Evolutionary conservation across 2,888 invertebrate species (phyloP).

Genomic region (Marasmarcha lunaedactyla): DNA sequence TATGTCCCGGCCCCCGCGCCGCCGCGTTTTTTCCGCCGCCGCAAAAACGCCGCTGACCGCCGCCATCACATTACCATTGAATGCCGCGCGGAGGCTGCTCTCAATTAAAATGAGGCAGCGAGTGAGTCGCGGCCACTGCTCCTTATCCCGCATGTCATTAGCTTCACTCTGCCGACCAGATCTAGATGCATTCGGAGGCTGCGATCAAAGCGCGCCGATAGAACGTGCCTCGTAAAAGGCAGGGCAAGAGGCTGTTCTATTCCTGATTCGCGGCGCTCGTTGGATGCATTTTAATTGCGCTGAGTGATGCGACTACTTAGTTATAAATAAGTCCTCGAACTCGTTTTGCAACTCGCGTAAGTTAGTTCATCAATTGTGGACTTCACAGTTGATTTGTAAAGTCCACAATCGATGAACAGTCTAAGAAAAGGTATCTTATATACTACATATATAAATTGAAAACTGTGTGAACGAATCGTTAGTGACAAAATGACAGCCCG

Average conservation of each 20-base stretch:
- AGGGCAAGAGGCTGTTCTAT: slow-evolving; percentile 3
- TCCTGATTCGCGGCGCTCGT: slow-evolving; percentile 18
- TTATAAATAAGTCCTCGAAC: too few species aligned
- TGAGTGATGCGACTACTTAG: too few species aligned
- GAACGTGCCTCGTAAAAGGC: slow-evolving; percentile 1
- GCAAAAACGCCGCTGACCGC: slow-evolving; percentile 16
- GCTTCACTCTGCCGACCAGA: background rate
- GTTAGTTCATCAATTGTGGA: too few species aligned
- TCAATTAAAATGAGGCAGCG: slow-evolving; percentile 61
- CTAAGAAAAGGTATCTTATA: too few species aligned
- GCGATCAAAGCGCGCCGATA: slow-evolving; percentile 6
- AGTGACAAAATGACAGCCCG: too few species aligned
- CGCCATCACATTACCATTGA: slow-evolving; percentile 57
- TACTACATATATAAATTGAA: too few species aligned
- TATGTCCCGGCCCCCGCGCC: slow-evolving; percentile 20
- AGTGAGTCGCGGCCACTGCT: slow-evolving; percentile 57
- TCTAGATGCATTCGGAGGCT: background rate
- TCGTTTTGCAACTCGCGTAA: too few species aligned
- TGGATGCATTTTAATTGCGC: too few species aligned
- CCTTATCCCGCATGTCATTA: background rate
- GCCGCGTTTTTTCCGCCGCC: slow-evolving; percentile 10
- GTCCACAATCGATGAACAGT: too few species aligned
- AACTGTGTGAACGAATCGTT: too few species aligned
- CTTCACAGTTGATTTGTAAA: too few species aligned
- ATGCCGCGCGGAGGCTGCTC: slow-evolving; percentile 40